Conservation (phyloP, 2,888 invertebrate genomes). For the Platynereis dumerilii region DNA sequence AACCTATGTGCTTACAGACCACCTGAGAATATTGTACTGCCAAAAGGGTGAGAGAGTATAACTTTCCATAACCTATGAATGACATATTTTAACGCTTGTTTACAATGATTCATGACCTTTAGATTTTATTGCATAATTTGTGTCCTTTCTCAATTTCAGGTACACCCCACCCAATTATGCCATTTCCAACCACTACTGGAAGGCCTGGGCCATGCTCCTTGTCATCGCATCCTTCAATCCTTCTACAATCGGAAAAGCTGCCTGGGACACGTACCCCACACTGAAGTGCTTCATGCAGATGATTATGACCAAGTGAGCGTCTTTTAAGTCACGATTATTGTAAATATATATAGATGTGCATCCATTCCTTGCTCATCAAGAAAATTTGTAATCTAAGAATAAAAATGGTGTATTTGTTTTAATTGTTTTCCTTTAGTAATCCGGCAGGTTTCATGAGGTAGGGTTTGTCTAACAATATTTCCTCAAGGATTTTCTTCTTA, state of each 20-base stretch:
- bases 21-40: slow-evolving; percentile 89
- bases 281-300: slow-evolving; percentile 91
- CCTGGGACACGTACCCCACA: slow-evolving; percentile 90
- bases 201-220: slow-evolving; percentile 86
- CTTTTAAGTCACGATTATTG: slow-evolving; percentile 17
- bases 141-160: slow-evolving; percentile 40
- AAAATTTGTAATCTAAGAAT: no score
- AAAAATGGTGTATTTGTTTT: no score
- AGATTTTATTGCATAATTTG: no score
- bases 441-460: no score
- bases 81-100: no score
- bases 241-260: slow-evolving; percentile 80
- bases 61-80: no score
- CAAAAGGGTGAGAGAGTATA: slow-evolving; percentile 73
- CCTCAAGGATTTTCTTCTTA: background rate
- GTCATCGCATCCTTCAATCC: slow-evolving; percentile 94
- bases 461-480: no score
- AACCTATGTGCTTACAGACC: slow-evolving; percentile 89
- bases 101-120: no score
- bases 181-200: slow-evolving; percentile 93
- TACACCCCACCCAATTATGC: slow-evolving; percentile 87
- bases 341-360: background rate
- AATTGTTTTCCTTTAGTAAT: no score
- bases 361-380: no score
- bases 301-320: slow-evolving; percentile 87